phyloP scores from a whole-genome alignment of 2,797 vertebrate species.

The Mionectes olivaceus region DNA sequence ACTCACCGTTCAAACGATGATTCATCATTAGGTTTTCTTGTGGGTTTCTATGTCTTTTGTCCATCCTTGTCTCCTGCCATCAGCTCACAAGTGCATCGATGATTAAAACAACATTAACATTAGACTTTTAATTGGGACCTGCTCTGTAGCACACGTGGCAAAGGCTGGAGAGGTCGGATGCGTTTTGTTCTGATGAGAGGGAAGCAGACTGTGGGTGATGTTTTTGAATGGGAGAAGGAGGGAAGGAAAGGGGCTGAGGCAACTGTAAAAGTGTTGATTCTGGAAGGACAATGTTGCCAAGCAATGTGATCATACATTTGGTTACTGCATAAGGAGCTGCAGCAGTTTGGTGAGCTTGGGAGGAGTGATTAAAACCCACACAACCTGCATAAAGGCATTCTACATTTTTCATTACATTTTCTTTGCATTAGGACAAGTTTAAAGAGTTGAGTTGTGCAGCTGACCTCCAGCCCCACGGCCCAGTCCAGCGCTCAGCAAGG shows the following conservation, averaged over 20 bases:
- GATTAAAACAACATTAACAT: constrained; percentile 7
- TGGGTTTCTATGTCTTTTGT: constrained; percentile 44
- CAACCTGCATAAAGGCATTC: background rate
- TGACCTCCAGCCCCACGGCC: background rate
- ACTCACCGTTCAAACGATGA: constrained; percentile 29
- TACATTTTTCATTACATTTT: background rate
- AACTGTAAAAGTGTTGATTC: background rate
- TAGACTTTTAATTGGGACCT: background rate
- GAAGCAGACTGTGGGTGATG: background rate
- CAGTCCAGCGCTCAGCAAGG: background rate
- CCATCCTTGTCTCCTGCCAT: constrained; percentile 16
- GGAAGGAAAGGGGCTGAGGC: background rate
- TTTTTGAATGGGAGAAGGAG: background rate
- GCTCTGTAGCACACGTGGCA: rapidly evolving
- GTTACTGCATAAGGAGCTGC: background rate
- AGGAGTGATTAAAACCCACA: background rate
- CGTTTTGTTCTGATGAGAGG: background rate
- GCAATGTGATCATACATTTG: background rate
- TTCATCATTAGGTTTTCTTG: constrained; percentile 52
- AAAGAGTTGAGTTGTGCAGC: background rate
- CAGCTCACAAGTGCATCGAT: constrained; percentile 2
- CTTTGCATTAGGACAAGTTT: rapidly evolving
- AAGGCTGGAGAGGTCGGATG: background rate
- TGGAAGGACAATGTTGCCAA: constrained; percentile 13
- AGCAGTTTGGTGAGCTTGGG: background rate